phyloP scores from a whole-genome alignment of 2,888 invertebrate species.

The Drosophila leonis region DNA sequence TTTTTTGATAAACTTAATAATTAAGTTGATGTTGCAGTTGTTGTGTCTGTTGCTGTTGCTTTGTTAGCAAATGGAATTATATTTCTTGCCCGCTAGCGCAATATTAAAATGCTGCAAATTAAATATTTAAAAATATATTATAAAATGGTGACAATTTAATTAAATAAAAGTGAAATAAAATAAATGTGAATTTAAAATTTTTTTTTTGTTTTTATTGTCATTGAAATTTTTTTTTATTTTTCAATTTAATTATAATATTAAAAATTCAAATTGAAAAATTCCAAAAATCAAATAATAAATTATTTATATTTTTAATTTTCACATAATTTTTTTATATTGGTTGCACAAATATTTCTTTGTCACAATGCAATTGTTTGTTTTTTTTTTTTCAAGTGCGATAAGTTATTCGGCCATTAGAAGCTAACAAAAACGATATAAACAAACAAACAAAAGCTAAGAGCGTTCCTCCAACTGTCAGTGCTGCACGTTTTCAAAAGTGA shows the following conservation, averaged over 20 bases:
- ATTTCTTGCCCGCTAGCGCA: slow-evolving; percentile 45
- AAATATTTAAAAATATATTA: slow-evolving; percentile 7
- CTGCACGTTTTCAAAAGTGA: slow-evolving; percentile 7
- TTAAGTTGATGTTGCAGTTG: slow-evolving; percentile 44
- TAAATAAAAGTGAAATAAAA: neutral
- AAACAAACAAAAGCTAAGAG: slow-evolving; percentile 39
- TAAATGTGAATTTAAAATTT: neutral
- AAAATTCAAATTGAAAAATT: neutral
- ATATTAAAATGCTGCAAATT: slow-evolving; percentile 71
- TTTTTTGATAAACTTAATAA: slow-evolving; percentile 38
- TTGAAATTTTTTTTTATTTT: neutral
- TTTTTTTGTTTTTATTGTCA: neutral
- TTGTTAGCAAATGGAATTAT: slow-evolving; percentile 67
- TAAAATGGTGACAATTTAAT: neutral
- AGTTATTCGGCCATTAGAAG: slow-evolving; percentile 35
- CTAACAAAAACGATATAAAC: slow-evolving; percentile 48
- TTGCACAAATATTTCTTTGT: slow-evolving; percentile 10
- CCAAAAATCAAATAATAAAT: neutral
- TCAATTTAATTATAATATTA: neutral
- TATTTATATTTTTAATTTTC: neutral
- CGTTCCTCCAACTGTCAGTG: slow-evolving; percentile 19
- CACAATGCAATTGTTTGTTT: slow-evolving; percentile 31
- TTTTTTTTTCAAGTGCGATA: slow-evolving; percentile 33
- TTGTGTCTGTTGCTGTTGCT: slow-evolving; percentile 22
- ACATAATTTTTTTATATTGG: neutral